Evolutionary conservation across 2,113 vertebrate species (phyloP).

Genomic region (Riparia riparia): DNA sequence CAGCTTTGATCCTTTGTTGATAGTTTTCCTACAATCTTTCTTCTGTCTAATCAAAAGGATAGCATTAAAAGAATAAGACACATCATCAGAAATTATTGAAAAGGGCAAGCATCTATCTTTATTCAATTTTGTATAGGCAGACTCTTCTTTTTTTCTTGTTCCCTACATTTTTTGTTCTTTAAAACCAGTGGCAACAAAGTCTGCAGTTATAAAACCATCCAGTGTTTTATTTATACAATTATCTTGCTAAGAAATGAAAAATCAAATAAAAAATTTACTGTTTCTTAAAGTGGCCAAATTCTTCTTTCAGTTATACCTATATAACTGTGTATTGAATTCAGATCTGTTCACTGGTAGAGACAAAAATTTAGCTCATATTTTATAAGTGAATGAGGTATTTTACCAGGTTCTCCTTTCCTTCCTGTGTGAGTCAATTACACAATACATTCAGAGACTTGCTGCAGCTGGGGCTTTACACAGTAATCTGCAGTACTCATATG

Average conservation of each 20-base stretch:
- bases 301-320: neutral
- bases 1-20: neutral
- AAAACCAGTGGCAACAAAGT: neutral
- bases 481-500: conserved; percentile 38
- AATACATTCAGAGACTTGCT: conserved; percentile 3
- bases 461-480: conserved; percentile 45
- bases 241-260: neutral
- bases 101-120: neutral
- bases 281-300: neutral
- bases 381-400: conserved; percentile 48
- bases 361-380: conserved; percentile 17
- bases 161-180: neutral
- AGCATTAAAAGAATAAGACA: neutral
- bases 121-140: neutral
- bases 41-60: neutral
- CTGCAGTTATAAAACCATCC: neutral
- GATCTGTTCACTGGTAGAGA: neutral
- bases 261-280: neutral
- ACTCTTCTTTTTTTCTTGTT: neutral
- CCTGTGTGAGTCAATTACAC: conserved; percentile 23
- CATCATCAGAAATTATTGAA: neutral
- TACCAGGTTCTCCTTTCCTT: conserved; percentile 45
- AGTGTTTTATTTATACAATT: neutral
- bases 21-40: neutral
- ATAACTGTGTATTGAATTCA: neutral